A percentile compares a stretch with the other conserved stretches of the same genome.
These are phyloP conservation scores for Protosalanx chinensis DNA, from an alignment of 2,797 vertebrate genomes.

Conservation along the genomic window DNA sequence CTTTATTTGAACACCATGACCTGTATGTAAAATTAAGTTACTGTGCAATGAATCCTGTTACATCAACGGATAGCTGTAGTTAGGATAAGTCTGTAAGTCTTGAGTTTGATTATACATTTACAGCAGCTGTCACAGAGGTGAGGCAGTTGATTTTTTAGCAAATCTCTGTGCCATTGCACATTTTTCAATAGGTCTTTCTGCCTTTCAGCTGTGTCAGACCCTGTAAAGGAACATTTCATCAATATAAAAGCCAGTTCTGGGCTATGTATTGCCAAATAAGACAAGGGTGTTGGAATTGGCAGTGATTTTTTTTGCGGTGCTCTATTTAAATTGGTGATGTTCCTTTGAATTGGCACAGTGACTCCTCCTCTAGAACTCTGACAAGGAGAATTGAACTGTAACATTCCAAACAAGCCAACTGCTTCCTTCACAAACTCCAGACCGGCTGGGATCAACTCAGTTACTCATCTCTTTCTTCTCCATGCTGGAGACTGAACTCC, in stretches of 20 bases:
- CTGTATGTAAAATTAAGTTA: conserved; percentile 13
- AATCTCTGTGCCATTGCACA: conserved; percentile 27
- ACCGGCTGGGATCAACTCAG: not conserved
- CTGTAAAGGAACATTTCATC: not conserved
- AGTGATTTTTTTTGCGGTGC: too few species aligned
- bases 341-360: not conserved
- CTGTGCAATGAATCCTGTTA: conserved; percentile 25
- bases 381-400: not conserved
- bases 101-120: not conserved
- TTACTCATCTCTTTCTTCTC: not conserved
- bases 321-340: not conserved
- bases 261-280: not conserved
- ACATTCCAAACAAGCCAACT: conserved; percentile 15
- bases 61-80: not conserved
- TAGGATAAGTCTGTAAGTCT: not conserved
- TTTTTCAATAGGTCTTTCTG: not conserved
- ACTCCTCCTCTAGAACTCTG: not conserved
- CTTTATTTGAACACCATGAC: conserved; percentile 10
- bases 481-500: not conserved
- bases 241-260: not conserved
- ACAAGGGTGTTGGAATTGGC: not conserved
- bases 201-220: not conserved
- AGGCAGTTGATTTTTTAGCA: conserved; percentile 5
- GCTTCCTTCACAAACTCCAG: not conserved
- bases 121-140: not conserved